These are phyloP conservation scores for Microcebus griseorufus DNA, from an alignment of 2,113 vertebrate species.

Conservation along the genomic window DNA sequence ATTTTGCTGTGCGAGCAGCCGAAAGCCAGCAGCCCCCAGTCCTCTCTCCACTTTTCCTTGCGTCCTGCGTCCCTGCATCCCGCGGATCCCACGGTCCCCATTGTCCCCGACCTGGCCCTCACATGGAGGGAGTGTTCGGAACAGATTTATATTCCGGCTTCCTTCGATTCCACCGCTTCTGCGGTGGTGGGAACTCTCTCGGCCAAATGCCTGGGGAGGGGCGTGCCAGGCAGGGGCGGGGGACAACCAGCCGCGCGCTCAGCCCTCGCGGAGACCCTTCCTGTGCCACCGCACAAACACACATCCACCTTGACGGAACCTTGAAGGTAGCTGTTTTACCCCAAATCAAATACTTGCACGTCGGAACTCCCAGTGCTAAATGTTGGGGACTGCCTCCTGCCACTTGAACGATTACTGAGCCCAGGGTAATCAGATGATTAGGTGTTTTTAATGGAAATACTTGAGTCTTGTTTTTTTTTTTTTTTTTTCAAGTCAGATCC, in stretches of 20 bases:
- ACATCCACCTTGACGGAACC: conserved; percentile 38
- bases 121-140: conserved; percentile 76
- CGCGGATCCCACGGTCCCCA: conserved; percentile 79
- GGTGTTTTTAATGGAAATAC: conserved; percentile 68
- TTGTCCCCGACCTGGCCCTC: conserved; percentile 83
- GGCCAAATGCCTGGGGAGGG: conserved; percentile 40
- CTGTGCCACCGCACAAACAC: neutral
- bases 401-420: conserved; percentile 43
- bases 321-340: conserved; percentile 5
- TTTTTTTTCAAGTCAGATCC: conserved; percentile 28
- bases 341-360: conserved; percentile 39
- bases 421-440: conserved; percentile 68
- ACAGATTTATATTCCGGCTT: conserved; percentile 80
- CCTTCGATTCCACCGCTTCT: conserved; percentile 75
- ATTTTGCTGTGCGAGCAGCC: conserved; percentile 64
- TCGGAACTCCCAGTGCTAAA: conserved; percentile 52
- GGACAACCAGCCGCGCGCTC: neutral
- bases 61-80: conserved; percentile 71
- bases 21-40: conserved; percentile 65
- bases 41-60: conserved; percentile 79
- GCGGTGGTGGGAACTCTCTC: conserved; percentile 39
- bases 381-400: conserved; percentile 53
- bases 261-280: conserved; percentile 20
- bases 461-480: conserved; percentile 43
- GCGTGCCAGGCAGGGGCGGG: conserved; percentile 21